A percentile compares a stretch with the other conserved stretches of the same genome.
These are phyloP conservation scores for Pristionchus maxplancki DNA, from an alignment of 2,888 invertebrate species.

Conservation along the genomic window DNA sequence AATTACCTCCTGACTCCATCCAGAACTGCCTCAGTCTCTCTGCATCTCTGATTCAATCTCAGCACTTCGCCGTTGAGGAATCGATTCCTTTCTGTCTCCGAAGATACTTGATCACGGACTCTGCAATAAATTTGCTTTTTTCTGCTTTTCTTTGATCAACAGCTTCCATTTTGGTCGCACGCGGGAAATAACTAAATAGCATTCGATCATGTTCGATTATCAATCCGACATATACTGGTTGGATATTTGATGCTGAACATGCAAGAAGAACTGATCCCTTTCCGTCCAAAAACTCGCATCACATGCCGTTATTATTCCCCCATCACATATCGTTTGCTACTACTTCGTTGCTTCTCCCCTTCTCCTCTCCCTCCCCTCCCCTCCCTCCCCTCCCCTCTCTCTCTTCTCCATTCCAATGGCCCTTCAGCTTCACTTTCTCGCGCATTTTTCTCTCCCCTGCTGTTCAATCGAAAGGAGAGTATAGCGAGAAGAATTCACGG, in stretches of 20 bases:
- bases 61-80: conserved; percentile 81
- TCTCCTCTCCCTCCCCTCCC: background rate
- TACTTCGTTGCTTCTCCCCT: background rate
- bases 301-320: no score
- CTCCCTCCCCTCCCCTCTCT: background rate
- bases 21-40: conserved; percentile 77
- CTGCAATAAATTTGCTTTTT: conserved; percentile 30
- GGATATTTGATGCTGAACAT: no score
- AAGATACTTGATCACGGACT: conserved; percentile 53
- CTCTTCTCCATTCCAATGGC: conserved; percentile 23
- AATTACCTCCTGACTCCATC: background rate
- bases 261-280: no score
- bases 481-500: conserved; percentile 9
- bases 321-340: background rate
- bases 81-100: conserved; percentile 75
- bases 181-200: no score
- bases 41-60: conserved; percentile 78
- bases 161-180: no score
- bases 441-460: background rate
- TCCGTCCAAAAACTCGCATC: no score
- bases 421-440: background rate
- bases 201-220: no score
- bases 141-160: background rate
- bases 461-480: conserved; percentile 24
- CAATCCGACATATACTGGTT: no score